Conservation (phyloP, 2,888 invertebrate species). For the Pardosa pseudoannulata region DNA sequence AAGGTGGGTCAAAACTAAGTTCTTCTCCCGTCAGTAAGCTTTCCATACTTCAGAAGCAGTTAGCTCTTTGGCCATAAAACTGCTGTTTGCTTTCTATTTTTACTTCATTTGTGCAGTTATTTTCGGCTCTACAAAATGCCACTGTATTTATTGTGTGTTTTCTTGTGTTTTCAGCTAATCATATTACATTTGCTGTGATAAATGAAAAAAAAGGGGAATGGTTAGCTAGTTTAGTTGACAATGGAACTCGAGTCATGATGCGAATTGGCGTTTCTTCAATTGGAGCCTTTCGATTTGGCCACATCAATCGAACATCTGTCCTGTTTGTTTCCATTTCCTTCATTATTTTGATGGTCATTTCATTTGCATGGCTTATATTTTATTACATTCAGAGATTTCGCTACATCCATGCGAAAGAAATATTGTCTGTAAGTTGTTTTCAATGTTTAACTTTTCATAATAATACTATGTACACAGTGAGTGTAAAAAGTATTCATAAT, state of each 20-base stretch:
- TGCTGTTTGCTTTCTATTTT: too few relatives aligned
- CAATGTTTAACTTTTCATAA: too few relatives aligned
- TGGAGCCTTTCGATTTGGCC: constrained; percentile 81
- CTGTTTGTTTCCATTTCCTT: constrained; percentile 96
- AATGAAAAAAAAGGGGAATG: constrained; percentile 87
- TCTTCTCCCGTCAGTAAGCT: too few relatives aligned
- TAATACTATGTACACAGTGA: too few relatives aligned
- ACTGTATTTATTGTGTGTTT: too few relatives aligned
- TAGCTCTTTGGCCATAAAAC: too few relatives aligned
- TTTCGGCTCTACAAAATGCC: too few relatives aligned
- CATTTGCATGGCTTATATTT: constrained; percentile 95
- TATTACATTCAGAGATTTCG: constrained; percentile 96
- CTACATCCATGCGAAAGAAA: constrained; percentile 95
- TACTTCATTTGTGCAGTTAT: too few relatives aligned
- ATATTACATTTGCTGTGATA: constrained; percentile 89
- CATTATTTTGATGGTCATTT: constrained; percentile 95
- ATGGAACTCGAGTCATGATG: constrained; percentile 83
- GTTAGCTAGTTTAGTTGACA: constrained; percentile 84
- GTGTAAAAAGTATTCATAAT: too few relatives aligned
- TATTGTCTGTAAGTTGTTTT: constrained; percentile 87
- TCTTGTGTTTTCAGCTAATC: constrained; percentile 80
- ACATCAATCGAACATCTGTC: constrained; percentile 91
- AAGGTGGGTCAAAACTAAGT: too few relatives aligned
- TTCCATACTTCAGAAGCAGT: too few relatives aligned
- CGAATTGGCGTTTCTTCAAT: constrained; percentile 84